Percentiles rank a stretch among this genome's conserved stretches.
phyloP scores from a whole-genome alignment of 2,113 vertebrate genomes.

The Murina feae region DNA sequence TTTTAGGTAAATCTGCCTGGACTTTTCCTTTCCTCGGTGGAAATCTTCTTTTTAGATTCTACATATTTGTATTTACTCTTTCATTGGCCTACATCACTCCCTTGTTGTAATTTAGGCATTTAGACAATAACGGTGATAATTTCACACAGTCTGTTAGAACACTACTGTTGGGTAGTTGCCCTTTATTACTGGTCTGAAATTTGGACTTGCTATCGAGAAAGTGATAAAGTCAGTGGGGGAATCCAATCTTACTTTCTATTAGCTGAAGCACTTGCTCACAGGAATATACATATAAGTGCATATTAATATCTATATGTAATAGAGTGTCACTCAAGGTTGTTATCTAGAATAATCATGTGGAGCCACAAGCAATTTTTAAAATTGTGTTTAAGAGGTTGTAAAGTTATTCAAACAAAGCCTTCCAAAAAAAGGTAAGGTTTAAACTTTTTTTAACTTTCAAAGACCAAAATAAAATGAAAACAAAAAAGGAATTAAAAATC shows the following conservation, averaged over 20 bases:
- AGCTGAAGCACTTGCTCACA: not conserved
- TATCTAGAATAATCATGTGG: not conserved
- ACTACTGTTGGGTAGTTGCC: not conserved
- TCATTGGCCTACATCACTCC: not conserved
- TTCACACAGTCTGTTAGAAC: not conserved
- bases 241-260: not conserved
- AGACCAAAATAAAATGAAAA: constrained; percentile 14
- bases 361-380: not conserved
- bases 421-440: not conserved
- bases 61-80: not conserved
- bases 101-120: not conserved
- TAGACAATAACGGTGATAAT: not conserved
- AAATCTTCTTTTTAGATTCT: not conserved
- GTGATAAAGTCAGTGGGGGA: not conserved
- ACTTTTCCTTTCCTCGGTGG: not conserved
- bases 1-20: not conserved
- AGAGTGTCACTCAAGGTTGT: not conserved
- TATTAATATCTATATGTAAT: not conserved
- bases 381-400: not conserved
- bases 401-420: not conserved
- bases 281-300: not conserved
- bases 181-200: not conserved
- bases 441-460: constrained; percentile 20
- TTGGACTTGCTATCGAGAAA: not conserved
- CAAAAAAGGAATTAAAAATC: constrained; percentile 24